Percentiles rank a stretch among this genome's conserved stretches.
Evolutionary conservation across 2,888 invertebrate genomes (phyloP).

Genomic region (Sepioteuthis lessoniana): DNA sequence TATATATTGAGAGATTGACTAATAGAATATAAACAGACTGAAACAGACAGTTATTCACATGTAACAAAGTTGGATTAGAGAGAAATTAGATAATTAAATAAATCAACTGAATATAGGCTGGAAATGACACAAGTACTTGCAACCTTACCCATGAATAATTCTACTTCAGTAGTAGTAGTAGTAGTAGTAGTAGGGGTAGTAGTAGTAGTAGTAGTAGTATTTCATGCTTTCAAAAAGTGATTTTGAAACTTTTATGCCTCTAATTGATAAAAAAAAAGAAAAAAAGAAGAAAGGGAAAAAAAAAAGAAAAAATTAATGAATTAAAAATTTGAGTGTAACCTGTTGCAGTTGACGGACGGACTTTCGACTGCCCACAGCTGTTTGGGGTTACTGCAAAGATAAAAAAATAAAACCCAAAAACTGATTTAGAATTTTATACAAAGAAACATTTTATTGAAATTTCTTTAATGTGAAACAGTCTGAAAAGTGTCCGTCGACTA

Average conservation of each 20-base stretch:
- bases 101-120: not conserved
- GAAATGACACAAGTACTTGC: not conserved
- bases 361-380: conserved; percentile 47
- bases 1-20: not conserved
- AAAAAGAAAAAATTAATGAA: conserved; percentile 20
- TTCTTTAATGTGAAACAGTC: conserved; percentile 34
- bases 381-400: conserved; percentile 47
- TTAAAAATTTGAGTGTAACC: conserved; percentile 46
- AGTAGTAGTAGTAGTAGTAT: not conserved
- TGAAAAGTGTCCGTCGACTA: conserved; percentile 47
- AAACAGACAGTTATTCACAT: not conserved
- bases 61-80: no score
- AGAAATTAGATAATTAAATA: no score
- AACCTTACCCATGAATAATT: conserved; percentile 4
- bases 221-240: conserved; percentile 41
- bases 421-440: conserved; percentile 33
- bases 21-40: not conserved
- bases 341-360: conserved; percentile 47
- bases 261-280: not conserved
- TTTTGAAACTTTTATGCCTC: not conserved
- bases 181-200: not conserved
- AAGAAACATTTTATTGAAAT: not conserved
- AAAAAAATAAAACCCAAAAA: conserved; percentile 24
- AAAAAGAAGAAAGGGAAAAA: not conserved
- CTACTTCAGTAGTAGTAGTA: not conserved